Evolutionary conservation across 2,113 vertebrate genomes (phyloP).

Genomic region (Hemiscyllium ocellatum): DNA sequence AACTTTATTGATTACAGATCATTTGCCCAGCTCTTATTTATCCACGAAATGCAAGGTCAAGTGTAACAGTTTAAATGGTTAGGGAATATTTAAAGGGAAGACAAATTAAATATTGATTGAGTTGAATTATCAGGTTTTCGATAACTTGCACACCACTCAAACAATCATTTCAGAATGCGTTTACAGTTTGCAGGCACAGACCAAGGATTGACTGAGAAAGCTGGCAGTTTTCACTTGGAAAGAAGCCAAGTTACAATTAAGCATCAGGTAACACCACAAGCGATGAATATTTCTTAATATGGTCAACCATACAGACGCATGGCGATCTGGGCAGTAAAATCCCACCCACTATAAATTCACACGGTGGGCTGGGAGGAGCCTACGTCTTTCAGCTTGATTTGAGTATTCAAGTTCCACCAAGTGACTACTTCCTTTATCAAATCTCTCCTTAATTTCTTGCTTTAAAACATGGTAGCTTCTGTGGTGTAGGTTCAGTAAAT

Average conservation of each 20-base stretch:
- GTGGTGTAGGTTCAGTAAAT: no score
- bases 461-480: no score
- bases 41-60: not conserved
- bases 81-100: not conserved
- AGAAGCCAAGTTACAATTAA: not conserved
- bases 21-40: not conserved
- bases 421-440: no score
- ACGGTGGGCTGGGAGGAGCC: not conserved
- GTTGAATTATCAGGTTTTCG: not conserved
- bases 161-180: not conserved
- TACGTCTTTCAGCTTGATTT: no score
- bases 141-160: not conserved
- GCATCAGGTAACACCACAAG: no score
- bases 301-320: not conserved
- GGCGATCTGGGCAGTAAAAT: not conserved
- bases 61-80: not conserved
- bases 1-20: not conserved
- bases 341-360: not conserved
- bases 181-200: not conserved
- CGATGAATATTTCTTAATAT: not conserved
- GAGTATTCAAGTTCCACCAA: no score
- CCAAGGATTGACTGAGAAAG: not conserved
- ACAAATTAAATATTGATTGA: not conserved
- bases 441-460: no score
- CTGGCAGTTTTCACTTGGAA: not conserved